These are phyloP conservation scores for Phalanger gymnotis DNA, from an alignment of 2,797 vertebrate species.

Conservation along the genomic window DNA sequence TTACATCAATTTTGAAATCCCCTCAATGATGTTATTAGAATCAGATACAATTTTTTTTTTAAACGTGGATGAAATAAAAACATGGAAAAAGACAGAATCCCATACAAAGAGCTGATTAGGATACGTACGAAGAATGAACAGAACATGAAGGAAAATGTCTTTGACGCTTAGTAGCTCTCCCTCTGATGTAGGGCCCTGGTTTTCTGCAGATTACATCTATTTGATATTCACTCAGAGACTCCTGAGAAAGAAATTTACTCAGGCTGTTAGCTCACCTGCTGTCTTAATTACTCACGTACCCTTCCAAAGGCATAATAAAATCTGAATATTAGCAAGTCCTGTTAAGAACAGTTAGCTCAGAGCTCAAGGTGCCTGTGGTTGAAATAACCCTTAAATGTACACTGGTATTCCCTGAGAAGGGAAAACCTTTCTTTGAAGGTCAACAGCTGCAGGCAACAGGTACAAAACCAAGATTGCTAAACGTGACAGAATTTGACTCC, in stretches of 20 bases:
- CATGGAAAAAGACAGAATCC: not conserved
- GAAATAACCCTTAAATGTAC: not conserved
- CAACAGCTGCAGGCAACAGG: not conserved
- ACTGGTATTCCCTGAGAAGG: not conserved
- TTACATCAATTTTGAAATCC: accelerated
- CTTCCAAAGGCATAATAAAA: not conserved
- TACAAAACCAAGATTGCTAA: not conserved
- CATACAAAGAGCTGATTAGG: not conserved
- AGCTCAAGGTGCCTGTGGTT: not conserved
- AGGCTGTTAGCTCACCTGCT: not conserved
- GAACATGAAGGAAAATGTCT: not conserved
- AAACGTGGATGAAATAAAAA: not conserved
- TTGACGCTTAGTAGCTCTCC: not conserved
- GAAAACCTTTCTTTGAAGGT: not conserved
- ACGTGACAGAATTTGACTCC: not conserved
- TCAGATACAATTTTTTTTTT: not conserved
- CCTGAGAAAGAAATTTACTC: accelerated
- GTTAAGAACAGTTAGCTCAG: not conserved
- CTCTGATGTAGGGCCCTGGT: not conserved
- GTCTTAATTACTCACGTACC: accelerated
- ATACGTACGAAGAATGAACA: not conserved
- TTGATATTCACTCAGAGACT: not conserved
- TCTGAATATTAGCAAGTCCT: accelerated
- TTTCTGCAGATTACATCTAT: not conserved
- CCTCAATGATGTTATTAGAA: not conserved